Percentiles rank a stretch among this genome's conserved stretches.
Evolutionary conservation across 1,140 invertebrate species (phyloP).

Genomic region (Papilio helenus): DNA sequence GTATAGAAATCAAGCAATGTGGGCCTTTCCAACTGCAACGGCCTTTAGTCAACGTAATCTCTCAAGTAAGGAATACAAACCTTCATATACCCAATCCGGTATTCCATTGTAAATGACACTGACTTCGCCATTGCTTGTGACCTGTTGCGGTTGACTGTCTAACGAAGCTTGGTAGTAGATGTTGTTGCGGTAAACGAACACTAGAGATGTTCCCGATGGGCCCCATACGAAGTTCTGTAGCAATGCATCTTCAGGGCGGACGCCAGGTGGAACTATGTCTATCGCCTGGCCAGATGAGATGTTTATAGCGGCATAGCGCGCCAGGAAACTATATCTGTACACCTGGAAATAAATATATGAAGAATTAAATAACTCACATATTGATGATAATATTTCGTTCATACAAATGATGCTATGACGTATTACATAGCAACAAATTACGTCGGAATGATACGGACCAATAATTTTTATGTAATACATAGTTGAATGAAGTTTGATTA

Average conservation of each 20-base stretch:
- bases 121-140: slow-evolving; percentile 85
- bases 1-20: neutral
- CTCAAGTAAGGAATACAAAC: slow-evolving; percentile 49
- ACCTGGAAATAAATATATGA: slow-evolving; percentile 67
- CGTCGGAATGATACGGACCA: too few relatives aligned
- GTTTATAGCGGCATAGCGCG: slow-evolving; percentile 82
- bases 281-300: slow-evolving; percentile 63
- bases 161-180: slow-evolving; percentile 86
- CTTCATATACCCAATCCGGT: slow-evolving; percentile 91
- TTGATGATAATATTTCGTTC: too few relatives aligned
- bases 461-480: too few relatives aligned
- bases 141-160: slow-evolving; percentile 67
- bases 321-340: slow-evolving; percentile 80
- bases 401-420: neutral
- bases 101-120: slow-evolving; percentile 90
- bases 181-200: slow-evolving; percentile 92
- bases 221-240: slow-evolving; percentile 89
- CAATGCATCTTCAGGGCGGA: slow-evolving; percentile 72
- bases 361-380: neutral
- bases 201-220: slow-evolving; percentile 87
- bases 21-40: neutral
- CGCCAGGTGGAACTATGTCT: slow-evolving; percentile 54
- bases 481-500: too few relatives aligned
- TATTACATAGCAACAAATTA: neutral
- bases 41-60: neutral